Conservation (phyloP, 2,888 invertebrate genomes). For the Arge pagana region DNA sequence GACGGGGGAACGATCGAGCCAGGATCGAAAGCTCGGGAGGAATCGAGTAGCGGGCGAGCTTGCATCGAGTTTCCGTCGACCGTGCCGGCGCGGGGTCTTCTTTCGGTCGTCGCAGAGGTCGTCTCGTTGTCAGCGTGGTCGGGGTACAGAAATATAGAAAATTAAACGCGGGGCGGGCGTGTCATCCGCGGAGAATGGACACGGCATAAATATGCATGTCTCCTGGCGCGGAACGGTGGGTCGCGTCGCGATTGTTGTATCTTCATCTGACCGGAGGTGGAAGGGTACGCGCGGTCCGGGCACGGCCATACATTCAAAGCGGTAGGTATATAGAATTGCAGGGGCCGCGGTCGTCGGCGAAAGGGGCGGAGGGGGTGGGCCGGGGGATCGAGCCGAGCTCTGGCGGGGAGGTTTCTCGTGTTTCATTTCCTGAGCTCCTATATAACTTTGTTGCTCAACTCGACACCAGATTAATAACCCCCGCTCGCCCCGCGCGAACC, state of each 20-base stretch:
- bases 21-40: too few relatives aligned
- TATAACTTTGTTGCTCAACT: slow-evolving; percentile 59
- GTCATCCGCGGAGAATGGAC: slow-evolving; percentile 15
- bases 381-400: slow-evolving; percentile 18
- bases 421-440: slow-evolving; percentile 60
- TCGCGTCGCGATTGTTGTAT: slow-evolving; percentile 55
- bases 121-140: too few relatives aligned
- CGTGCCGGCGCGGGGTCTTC: too few relatives aligned
- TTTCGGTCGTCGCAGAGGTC: too few relatives aligned
- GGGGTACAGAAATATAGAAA: too few relatives aligned
- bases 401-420: slow-evolving; percentile 53
- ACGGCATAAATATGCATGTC: slow-evolving; percentile 49
- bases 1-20: too few relatives aligned
- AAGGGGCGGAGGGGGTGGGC: slow-evolving; percentile 9
- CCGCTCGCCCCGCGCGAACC: slow-evolving; percentile 54
- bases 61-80: too few relatives aligned
- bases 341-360: slow-evolving; percentile 29
- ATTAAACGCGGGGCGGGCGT: slow-evolving; percentile 5
- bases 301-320: slow-evolving; percentile 56
- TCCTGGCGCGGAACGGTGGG: slow-evolving; percentile 43
- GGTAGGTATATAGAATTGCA: slow-evolving; percentile 48
- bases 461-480: slow-evolving; percentile 59
- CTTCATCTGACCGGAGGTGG: slow-evolving; percentile 53
- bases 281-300: slow-evolving; percentile 38
- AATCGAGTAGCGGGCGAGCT: too few relatives aligned